A percentile compares a stretch with the other conserved stretches of the same genome.
These are phyloP conservation scores for Podiceps cristatus DNA, from an alignment of 2,113 vertebrate genomes.

Conservation along the genomic window DNA sequence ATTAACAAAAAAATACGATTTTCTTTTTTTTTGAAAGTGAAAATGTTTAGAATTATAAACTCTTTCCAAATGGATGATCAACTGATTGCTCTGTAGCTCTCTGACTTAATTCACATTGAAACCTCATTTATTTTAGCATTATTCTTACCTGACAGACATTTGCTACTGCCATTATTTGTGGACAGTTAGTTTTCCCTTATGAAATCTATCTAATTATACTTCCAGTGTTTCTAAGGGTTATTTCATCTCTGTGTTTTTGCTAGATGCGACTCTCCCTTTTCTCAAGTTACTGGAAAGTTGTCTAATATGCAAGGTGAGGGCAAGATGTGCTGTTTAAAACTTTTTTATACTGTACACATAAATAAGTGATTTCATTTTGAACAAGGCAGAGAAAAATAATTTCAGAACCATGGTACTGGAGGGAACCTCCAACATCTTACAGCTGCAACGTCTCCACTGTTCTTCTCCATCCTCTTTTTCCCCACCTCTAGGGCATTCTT, in stretches of 20 bases:
- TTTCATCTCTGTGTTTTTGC: neutral
- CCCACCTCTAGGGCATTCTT: neutral
- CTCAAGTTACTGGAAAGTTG: neutral
- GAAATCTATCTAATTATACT: neutral
- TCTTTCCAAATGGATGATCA: neutral
- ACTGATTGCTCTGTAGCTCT: neutral
- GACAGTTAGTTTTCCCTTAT: neutral
- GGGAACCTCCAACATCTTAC: neutral
- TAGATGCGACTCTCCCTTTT: neutral
- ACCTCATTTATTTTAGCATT: neutral
- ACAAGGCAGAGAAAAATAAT: neutral
- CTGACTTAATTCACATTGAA: neutral
- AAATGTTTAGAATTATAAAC: neutral
- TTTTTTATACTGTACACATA: neutral
- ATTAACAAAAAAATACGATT: neutral
- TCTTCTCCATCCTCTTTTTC: neutral
- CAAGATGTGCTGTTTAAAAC: fast-evolving
- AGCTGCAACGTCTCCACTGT: neutral
- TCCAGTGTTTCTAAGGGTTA: neutral
- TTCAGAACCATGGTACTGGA: neutral
- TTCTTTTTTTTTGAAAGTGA: neutral
- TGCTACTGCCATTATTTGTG: neutral
- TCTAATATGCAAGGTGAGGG: neutral
- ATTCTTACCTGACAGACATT: neutral
- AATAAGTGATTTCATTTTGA: neutral